A percentile compares a stretch with the other conserved stretches of the same genome.
These are phyloP conservation scores for Ephialtes manifestator DNA, from an alignment of 2,888 invertebrate genomes.

Conservation along the genomic window DNA sequence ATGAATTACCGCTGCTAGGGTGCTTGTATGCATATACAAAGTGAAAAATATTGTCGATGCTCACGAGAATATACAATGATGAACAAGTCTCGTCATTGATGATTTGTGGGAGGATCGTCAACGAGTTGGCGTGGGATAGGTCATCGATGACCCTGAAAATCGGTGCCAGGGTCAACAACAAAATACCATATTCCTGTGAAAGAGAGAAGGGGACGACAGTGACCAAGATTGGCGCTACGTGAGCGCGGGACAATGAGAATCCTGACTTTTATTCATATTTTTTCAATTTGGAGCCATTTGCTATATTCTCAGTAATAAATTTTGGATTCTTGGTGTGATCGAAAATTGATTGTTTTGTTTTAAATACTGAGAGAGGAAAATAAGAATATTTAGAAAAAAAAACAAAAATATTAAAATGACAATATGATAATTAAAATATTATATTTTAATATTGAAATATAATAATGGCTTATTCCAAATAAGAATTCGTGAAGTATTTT, in stretches of 20 bases:
- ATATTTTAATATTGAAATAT: too few species aligned
- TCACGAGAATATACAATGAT: background rate
- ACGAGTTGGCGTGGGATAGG: conserved; percentile 66
- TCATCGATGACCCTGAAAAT: conserved; percentile 62
- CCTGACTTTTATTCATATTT: background rate
- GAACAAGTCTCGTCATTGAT: conserved; percentile 14
- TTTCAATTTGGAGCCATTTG: background rate
- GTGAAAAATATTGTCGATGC: conserved; percentile 8
- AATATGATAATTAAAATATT: too few species aligned
- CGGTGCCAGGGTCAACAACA: conserved; percentile 42
- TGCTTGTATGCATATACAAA: background rate
- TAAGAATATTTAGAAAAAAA: too few species aligned
- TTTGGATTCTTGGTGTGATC: too few species aligned
- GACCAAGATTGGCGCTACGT: conserved; percentile 41
- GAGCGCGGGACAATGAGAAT: background rate
- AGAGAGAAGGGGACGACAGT: background rate
- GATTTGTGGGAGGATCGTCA: conserved; percentile 56
- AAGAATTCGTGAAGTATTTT: too few species aligned
- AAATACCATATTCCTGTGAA: conserved; percentile 9
- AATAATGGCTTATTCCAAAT: too few species aligned
- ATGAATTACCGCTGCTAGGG: conserved; percentile 30
- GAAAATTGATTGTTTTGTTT: too few species aligned
- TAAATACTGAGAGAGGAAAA: too few species aligned
- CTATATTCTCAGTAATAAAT: too few species aligned
- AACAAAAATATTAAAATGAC: too few species aligned